A percentile compares a stretch with the other conserved stretches of the same genome.
Conservation (phyloP, 2,888 invertebrate genomes). For the Lithophane semibrunnea region DNA sequence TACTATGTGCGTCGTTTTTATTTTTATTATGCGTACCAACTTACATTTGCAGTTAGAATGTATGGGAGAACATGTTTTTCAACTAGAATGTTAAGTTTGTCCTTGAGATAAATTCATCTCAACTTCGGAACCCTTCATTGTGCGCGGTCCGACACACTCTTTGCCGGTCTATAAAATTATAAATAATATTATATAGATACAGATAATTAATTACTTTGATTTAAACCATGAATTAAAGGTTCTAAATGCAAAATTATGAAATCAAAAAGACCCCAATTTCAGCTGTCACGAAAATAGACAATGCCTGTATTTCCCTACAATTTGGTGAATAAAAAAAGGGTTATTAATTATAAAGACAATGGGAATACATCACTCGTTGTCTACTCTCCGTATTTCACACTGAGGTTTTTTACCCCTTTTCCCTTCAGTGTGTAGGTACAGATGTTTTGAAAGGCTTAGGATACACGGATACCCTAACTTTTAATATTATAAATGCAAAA, state of each 20-base stretch:
- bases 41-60: too few relatives aligned
- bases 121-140: too few relatives aligned
- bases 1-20: too few relatives aligned
- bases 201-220: background rate
- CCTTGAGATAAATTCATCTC: too few relatives aligned
- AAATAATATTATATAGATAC: too few relatives aligned
- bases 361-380: constrained; percentile 66
- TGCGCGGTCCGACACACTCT: too few relatives aligned
- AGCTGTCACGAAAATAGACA: constrained; percentile 41
- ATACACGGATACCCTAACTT: background rate
- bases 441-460: constrained; percentile 43
- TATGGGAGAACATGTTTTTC: too few relatives aligned
- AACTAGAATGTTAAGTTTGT: too few relatives aligned
- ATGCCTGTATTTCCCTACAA: constrained; percentile 48
- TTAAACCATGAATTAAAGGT: constrained; percentile 3
- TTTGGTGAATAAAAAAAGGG: constrained; percentile 60
- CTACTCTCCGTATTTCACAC: constrained; percentile 62
- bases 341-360: constrained; percentile 75
- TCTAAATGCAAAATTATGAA: constrained; percentile 29
- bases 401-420: constrained; percentile 56
- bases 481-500: too few relatives aligned
- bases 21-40: too few relatives aligned
- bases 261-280: constrained; percentile 32
- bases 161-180: too few relatives aligned
- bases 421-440: constrained; percentile 49